Evolutionary conservation across 2,113 vertebrate species (phyloP).

Genomic region (Vulpes ferrilata): DNA sequence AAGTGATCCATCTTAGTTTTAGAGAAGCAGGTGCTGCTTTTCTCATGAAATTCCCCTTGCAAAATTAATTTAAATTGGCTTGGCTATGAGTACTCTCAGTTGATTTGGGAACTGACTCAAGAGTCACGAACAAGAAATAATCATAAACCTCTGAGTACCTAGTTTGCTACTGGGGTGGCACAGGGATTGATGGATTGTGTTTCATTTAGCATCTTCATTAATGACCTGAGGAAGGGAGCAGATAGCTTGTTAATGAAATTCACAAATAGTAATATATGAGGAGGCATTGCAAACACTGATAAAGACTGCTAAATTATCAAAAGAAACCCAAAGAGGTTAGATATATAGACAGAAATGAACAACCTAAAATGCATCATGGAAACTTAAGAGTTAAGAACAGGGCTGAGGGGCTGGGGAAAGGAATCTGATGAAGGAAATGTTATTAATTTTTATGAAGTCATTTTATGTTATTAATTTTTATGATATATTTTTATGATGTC

Average conservation of each 20-base stretch:
- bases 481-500: neutral
- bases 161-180: constrained; percentile 61
- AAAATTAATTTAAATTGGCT: constrained; percentile 84
- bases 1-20: constrained; percentile 76
- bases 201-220: constrained; percentile 82
- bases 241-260: constrained; percentile 80
- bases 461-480: neutral
- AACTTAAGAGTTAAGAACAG: neutral
- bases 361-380: constrained; percentile 14
- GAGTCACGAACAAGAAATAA: constrained; percentile 80
- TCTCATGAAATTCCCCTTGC: constrained; percentile 78
- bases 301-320: constrained; percentile 62
- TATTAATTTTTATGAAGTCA: neutral
- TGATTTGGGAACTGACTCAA: constrained; percentile 81
- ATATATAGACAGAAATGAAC: constrained; percentile 28
- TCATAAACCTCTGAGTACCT: constrained; percentile 76
- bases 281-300: constrained; percentile 60
- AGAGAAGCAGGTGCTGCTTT: constrained; percentile 76
- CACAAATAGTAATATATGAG: constrained; percentile 70
- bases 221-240: constrained; percentile 69
- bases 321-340: constrained; percentile 56
- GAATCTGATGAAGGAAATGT: neutral
- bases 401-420: neutral
- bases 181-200: constrained; percentile 59
- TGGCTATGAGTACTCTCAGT: constrained; percentile 76